Base-by-base conservation (phyloP, 2,113 vertebrate species). In the Ovis canadensis region DNA sequence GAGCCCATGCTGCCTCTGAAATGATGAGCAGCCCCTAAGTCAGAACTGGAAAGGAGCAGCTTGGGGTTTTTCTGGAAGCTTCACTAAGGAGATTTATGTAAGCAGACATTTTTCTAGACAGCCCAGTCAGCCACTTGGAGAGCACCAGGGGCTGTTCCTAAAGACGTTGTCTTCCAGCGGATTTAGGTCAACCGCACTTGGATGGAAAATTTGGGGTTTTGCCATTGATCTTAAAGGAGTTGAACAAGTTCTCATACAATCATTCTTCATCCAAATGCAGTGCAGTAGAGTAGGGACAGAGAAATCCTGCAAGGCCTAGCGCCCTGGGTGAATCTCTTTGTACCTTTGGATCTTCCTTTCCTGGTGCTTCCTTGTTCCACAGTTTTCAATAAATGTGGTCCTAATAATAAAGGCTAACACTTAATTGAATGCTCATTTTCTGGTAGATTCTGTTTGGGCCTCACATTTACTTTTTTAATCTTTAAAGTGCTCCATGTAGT, bases 51-150 rank as follows among this genome's bases (percentile, higher is more conserved):
- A 78, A 88, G 11, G 48, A 96, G 54, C 43, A 29, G 82, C 91
- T 85, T 17, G 40, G 21, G 78, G 50, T 31, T 60, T 84, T 59
- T 59, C 7, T 62, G 48, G 6, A 52, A 95, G 48, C 36, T 23
- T 19, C n/a, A 74, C 78, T 90, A 64, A 85, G 85, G 82, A 93
- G 64, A 54, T 81, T 27, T 92, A 23, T 82, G 4, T 80, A 90
- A 84, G 10, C 0, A 74, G 48, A 96, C 96, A 29, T 54, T 93
- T 97, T 97, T 96, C 62, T 16, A 50, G 16, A 15, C 54, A 98
- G 55, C 3, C 0, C 36, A 48, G 16, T 60, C 78, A 48, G 3
- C 50, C 85, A 82, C 86, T 89, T 57, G 36, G 97, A 82, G 95
- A 80, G 60, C 78, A 48, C 71, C 11, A n/a, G 67, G 59, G 43